Evolutionary conservation across 2,888 invertebrate genomes (phyloP), one percentile per base, ranked within the genome.

Genomic region (Hypselothyrea guttata): DNA sequence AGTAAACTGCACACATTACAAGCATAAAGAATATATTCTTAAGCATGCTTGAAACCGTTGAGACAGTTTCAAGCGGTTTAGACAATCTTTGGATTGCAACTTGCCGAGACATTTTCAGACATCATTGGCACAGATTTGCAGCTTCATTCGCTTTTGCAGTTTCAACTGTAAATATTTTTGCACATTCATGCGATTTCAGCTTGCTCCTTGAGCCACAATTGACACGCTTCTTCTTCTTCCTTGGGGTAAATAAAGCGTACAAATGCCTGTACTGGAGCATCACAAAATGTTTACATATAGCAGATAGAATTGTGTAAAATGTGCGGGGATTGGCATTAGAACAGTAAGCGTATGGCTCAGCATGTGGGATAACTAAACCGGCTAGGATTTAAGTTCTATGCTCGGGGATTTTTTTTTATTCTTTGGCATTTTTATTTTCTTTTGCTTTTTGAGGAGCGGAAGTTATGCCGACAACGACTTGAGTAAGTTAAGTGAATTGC

Each of bases 401-500:
- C 13, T 22, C 16, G 12, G 18, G 7, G n/a, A 33, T 48, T 16
- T 15, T 28, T 13, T 46, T 40, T 41, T 11, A 22, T 37, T 27
- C 11, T 15, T 46, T n/a, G n/a, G n/a, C n/a, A 12, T 34, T 37
- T 42, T 30, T 27, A 33, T 30, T 35, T 15, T 35, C 15, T 28
- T 28, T 11, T 2, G 1, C 7, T 34, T 34, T 34, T 12, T 34
- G 11, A 34, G 8, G 42, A 63, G 69, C 65, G 78, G 78, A 83
- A 83, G 78, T 75, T 83, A 83, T 78, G 78, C 83, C 81, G 83
- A 77, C 78, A 84, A 84, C 83, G 85, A 78, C 78, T 78, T 75
- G 85, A 83, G 85, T 78, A 75, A 84, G 79, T 84, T 78, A 84
- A 83, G 78, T 78, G 85, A 78, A 84, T 83, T 78, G 78, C 83